These are phyloP conservation scores for Lepus americanus DNA, from an alignment of 2,113 vertebrate genomes.

Conservation along the genomic window DNA sequence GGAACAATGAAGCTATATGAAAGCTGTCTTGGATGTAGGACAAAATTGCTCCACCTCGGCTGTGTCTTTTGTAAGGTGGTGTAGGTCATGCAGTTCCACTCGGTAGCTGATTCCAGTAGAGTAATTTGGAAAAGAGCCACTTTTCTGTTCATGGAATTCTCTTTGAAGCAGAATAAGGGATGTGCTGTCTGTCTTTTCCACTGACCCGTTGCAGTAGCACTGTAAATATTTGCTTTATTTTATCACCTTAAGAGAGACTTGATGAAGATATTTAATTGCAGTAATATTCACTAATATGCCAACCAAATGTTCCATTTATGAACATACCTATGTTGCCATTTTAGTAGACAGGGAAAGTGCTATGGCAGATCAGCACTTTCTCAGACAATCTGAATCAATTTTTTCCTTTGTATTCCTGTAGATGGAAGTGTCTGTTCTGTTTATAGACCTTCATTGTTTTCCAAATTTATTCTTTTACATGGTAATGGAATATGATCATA, in stretches of 20 bases:
- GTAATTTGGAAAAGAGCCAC: conserved; percentile 62
- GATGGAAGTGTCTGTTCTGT: conserved; percentile 9
- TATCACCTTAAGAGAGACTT: background rate
- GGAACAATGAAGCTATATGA: conserved; percentile 43
- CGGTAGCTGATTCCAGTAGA: conserved; percentile 24
- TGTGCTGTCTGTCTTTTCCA: background rate
- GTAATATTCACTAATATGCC: background rate
- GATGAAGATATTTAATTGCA: background rate
- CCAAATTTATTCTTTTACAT: conserved; percentile 35
- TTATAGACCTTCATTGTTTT: conserved; percentile 47
- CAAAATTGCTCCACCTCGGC: conserved; percentile 62
- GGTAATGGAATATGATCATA: conserved; percentile 39
- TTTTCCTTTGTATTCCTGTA: background rate
- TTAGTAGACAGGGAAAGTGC: background rate
- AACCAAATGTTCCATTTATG: background rate
- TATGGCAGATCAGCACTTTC: background rate
- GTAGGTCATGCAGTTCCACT: background rate
- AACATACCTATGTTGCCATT: background rate
- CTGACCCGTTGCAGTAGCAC: background rate
- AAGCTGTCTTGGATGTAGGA: conserved; percentile 35
- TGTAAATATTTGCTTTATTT: conserved; percentile 19
- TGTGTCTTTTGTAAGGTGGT: background rate
- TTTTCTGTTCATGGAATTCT: conserved; percentile 4
- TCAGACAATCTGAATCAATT: background rate
- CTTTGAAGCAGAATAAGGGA: conserved; percentile 36